These are phyloP conservation scores for Prinia subflava DNA, from an alignment of 2,113 vertebrate species.

Conservation along the genomic window DNA sequence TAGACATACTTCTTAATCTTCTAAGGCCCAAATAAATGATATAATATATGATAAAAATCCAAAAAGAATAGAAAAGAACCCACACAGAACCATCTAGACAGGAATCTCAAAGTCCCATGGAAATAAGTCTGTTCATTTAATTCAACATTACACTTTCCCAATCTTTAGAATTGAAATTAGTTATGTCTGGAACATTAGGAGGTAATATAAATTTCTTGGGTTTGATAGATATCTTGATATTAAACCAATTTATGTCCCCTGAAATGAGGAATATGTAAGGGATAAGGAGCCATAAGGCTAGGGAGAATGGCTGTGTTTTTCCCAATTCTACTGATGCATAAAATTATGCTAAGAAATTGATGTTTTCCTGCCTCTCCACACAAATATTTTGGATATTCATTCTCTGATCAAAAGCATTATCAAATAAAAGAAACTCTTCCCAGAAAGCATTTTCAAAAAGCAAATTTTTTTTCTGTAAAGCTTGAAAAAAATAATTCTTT, in stretches of 20 bases:
- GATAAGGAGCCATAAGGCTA: background rate
- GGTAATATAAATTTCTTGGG: background rate
- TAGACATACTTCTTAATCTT: conserved; percentile 14
- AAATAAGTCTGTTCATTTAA: background rate
- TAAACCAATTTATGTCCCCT: background rate
- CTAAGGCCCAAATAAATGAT: conserved; percentile 14
- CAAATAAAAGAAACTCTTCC: background rate
- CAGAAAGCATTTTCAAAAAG: background rate
- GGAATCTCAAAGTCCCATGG: background rate
- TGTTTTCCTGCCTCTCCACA: background rate
- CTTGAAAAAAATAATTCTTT: background rate
- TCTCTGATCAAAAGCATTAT: conserved; percentile 19
- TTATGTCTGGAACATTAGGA: conserved; percentile 4
- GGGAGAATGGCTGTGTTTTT: background rate
- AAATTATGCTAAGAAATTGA: background rate
- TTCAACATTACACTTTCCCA: background rate
- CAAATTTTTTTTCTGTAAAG: background rate
- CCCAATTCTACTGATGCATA: background rate
- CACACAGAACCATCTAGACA: background rate
- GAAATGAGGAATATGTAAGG: background rate
- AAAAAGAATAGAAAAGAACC: background rate
- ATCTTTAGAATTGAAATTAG: background rate
- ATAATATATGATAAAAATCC: conserved; percentile 16
- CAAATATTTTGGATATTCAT: background rate
- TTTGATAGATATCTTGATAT: background rate